These are phyloP conservation scores for Sardinella longiceps DNA, from an alignment of 2,797 vertebrate species.

Conservation along the genomic window DNA sequence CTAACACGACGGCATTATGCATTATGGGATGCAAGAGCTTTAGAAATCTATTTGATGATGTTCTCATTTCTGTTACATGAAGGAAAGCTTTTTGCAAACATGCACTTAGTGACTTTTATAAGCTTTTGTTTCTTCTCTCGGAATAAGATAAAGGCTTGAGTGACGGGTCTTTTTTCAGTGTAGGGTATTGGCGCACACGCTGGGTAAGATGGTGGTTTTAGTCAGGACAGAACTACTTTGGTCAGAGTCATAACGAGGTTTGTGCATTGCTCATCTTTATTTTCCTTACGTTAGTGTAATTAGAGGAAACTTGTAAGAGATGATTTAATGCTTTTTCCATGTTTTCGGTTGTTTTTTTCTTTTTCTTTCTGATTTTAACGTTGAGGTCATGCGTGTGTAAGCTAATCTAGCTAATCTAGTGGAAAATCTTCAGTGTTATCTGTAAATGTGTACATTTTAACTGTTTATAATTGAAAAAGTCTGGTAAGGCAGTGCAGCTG, in stretches of 20 bases:
- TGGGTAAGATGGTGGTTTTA: not conserved
- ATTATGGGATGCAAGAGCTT: not conserved
- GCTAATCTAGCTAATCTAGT: conserved; percentile 11
- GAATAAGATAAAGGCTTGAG: not conserved
- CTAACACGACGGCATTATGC: not conserved
- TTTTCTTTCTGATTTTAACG: not conserved
- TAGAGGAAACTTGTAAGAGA: not conserved
- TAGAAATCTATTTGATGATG: not conserved
- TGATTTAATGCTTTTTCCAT: not conserved
- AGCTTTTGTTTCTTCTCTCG: not conserved
- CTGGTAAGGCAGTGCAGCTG: not conserved
- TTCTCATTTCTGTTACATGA: not conserved
- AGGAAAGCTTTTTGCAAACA: not conserved
- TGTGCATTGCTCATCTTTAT: not conserved
- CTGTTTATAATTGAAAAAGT: conserved; percentile 5
- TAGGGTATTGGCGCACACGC: not conserved
- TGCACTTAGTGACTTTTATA: not conserved
- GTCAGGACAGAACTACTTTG: not conserved
- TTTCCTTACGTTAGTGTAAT: not conserved
- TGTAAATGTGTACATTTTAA: conserved; percentile 21
- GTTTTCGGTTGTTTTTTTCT: not conserved
- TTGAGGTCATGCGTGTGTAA: not conserved
- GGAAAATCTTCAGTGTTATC: conserved; percentile 5
- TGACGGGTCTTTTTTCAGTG: not conserved
- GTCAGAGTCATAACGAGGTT: not conserved